Base-by-base conservation (phyloP, 2,113 vertebrate species). In the Erythrocercus mccallii region DNA sequence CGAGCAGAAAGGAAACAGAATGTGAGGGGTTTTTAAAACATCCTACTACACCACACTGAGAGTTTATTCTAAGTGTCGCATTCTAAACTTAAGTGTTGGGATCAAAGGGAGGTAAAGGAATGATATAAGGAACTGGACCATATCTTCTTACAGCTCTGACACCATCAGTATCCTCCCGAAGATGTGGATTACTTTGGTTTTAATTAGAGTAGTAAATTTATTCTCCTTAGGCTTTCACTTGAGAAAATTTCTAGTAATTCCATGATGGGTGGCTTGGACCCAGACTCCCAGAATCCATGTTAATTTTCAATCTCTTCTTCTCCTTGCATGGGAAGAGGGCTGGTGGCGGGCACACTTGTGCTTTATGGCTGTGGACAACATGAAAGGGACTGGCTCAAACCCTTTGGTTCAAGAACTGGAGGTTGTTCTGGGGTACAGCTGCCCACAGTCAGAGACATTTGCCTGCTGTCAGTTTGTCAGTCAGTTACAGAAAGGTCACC, bases 1-100 rank as follows among this genome's bases (percentile, higher is more conserved):
- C 23, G 45, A 88, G 91, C 82, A 71, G 89, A 98, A 91, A 97
- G 92, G 94, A 97, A 98, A 93, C 37, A 82, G 95, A 94, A 96
- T 96, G 69, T 87, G 88, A 94, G 51, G 38, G 4, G 15, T 66
- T 95, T 91, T 93, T 73, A 77, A 77, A 86, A 65, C 58, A 95
- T 91, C 76, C 86, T 96, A 90, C 50, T 94, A 94, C 31, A 27
- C n/a, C 65, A 86, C 9, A 71, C 58, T 79, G 42, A 96, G 81
- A 95, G 48, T 65, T 86, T n/a, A 31, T 76, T 95, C 71, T 96
- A 80, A 91, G 51, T 93, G 76, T 76, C 80, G 31, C 83, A 93
- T 80, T 88, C 94, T 97, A 93, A 95, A 95, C 94, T 93, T 86
- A 96, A 90, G 57, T 66, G 33, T 70, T 83, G 64, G 27, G 40